These are phyloP conservation scores for Minunthozetes semirufus DNA, from an alignment of 2,888 invertebrate genomes.

Conservation along the genomic window DNA sequence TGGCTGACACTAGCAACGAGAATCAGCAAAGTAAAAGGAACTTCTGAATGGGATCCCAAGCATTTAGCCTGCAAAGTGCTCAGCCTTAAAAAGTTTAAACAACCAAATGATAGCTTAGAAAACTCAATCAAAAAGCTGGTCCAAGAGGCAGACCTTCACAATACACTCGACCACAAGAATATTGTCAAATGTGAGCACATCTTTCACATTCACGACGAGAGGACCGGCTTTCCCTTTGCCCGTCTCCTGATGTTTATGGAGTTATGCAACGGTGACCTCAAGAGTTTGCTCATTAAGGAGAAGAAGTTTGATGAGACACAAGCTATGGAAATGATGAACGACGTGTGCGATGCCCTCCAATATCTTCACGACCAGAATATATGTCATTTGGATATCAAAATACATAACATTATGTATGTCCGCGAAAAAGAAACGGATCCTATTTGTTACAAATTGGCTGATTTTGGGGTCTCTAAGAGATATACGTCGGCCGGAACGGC, in stretches of 20 bases:
- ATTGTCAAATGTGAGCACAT: background rate
- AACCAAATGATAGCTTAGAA: too few relatives aligned
- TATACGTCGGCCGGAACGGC: background rate
- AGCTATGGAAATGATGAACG: background rate
- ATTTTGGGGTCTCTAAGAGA: background rate
- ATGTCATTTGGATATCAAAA: background rate
- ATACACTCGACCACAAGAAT: background rate
- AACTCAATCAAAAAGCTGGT: background rate
- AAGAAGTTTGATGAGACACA: background rate
- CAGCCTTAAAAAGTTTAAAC: too few relatives aligned
- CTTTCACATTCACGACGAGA: background rate
- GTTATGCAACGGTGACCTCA: background rate
- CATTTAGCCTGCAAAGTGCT: too few relatives aligned
- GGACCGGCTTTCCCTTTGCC: background rate
- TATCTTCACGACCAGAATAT: background rate
- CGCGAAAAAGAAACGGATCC: background rate
- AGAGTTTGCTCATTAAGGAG: background rate
- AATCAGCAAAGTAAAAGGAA: too few relatives aligned
- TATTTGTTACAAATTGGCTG: background rate
- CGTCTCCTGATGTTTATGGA: conserved; percentile 1
- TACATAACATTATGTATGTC: background rate
- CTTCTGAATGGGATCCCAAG: too few relatives aligned
- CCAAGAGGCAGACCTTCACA: background rate
- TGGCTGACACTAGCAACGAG: too few relatives aligned
- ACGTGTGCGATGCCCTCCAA: background rate